Base-by-base conservation (phyloP, 2,888 invertebrate species). In the Lamellibrachia columna region DNA sequence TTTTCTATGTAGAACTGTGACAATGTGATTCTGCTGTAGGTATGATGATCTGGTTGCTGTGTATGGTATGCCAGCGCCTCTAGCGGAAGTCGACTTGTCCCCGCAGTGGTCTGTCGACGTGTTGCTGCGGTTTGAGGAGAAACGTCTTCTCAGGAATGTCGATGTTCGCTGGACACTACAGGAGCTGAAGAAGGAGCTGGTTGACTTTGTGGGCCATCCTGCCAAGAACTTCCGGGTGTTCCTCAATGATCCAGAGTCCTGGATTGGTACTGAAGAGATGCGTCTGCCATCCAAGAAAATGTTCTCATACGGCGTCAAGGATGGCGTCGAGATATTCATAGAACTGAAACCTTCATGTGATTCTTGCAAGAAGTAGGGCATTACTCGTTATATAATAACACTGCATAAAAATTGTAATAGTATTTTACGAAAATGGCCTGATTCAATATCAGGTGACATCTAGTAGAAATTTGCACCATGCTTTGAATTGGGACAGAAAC, bases 141-240 rank as follows among this genome's bases (percentile, higher is more conserved):
- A 96, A 93, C 94, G 94, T 40, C 95, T 96, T 93, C 95, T 96
- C 93, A 95, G 96, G 93, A 94, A 95, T 15, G 93, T 98, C 58
- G 98, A 98, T 96, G 98, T 98, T 90, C 98, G 98, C 96, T 97
- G 97, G 94, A 97, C 97, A 8, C 98, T 98, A 28, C 97, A 97
- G 93, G 98, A 99, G 40, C 95, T 97, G 90, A 96, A 96, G 94
- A 95, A 95, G 93, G 92, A 94, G 4, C 93, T 96, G 11, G 94
- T 94, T 93, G 95, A 95, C 92, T 95, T 96, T 92, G 98, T 95
- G 92, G 98, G 98, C 92, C 98, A 98, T 0, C 97, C 98, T 92
- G 98, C 98, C 0, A 97, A 98, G 92, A 98, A 98, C 96, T 98
- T 99, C 98, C 97, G 98, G 94, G 97, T 99, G 52, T 99, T 98